A percentile compares a stretch with the other conserved stretches of the same genome.
Conservation (phyloP, 1,140 invertebrate genomes). For the Aplysia californica region DNA sequence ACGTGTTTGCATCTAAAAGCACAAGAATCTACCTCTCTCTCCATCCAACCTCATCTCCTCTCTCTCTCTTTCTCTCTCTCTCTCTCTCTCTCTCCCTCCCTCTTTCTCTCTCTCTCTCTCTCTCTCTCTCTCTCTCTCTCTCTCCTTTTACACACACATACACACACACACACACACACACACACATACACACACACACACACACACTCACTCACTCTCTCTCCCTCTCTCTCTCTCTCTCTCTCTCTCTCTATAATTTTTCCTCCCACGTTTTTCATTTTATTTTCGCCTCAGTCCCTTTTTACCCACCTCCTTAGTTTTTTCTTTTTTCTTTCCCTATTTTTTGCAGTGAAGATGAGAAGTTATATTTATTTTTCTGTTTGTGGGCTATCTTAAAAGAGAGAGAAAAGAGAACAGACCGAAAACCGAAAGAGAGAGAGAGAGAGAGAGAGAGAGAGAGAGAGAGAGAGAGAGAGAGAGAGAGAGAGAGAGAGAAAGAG, state of each 20-base stretch:
- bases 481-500: conserved; percentile 8
- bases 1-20: neutral
- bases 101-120: neutral
- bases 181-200: neutral
- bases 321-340: neutral
- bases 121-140: neutral
- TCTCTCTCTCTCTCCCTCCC: neutral
- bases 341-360: neutral
- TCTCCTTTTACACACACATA: neutral
- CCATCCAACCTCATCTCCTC: too few relatives aligned
- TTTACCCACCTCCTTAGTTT: neutral
- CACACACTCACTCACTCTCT: neutral
- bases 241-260: neutral
- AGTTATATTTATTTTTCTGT: neutral
- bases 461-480: conserved; percentile 20
- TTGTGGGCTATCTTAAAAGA: neutral
- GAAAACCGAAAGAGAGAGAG: conserved; percentile 3
- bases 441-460: conserved; percentile 3
- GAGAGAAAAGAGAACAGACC: neutral
- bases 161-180: neutral
- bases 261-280: neutral
- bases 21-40: neutral
- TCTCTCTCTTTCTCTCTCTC: neutral
- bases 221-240: neutral
- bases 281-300: neutral